A percentile compares a stretch with the other conserved stretches of the same genome.
These are phyloP conservation scores for Palythoa grandis DNA, from an alignment of 92 coral and sea anemone species.

Conservation along the genomic window DNA sequence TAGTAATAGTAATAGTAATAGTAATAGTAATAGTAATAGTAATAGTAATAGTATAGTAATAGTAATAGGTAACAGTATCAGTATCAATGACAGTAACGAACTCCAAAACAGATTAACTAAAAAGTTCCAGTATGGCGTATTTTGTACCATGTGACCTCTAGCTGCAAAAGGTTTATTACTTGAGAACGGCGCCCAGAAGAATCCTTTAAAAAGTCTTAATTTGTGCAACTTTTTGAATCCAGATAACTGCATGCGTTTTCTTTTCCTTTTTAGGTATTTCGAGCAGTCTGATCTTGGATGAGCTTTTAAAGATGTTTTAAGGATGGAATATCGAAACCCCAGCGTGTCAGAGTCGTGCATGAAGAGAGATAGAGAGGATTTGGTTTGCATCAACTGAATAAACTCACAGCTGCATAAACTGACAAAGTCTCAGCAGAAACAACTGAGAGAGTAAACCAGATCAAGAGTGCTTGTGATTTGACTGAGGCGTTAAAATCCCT, in stretches of 20 bases:
- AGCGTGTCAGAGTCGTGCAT: not conserved
- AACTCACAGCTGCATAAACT: no score
- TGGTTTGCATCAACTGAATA: no score
- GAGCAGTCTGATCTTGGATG: conserved; percentile 80
- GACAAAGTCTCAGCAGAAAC: no score
- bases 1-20: no score
- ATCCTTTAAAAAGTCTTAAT: not conserved
- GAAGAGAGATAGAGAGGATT: no score
- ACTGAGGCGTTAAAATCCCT: not conserved
- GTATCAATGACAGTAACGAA: no score
- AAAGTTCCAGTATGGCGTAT: no score
- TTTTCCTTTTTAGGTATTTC: conserved; percentile 69
- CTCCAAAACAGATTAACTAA: no score
- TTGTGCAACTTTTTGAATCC: not conserved
- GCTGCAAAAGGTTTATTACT: not conserved
- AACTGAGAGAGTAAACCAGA: no score
- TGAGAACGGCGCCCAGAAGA: not conserved
- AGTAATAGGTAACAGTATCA: not conserved
- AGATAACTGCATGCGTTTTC: not conserved
- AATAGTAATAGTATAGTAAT: no score
- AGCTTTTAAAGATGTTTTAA: not conserved
- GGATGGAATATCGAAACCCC: not conserved
- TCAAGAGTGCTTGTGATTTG: not conserved
- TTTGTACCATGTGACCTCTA: no score
- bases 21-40: no score